phyloP scores from a whole-genome alignment of 2,888 invertebrate genomes.

The Epistrophe grossulariae region DNA sequence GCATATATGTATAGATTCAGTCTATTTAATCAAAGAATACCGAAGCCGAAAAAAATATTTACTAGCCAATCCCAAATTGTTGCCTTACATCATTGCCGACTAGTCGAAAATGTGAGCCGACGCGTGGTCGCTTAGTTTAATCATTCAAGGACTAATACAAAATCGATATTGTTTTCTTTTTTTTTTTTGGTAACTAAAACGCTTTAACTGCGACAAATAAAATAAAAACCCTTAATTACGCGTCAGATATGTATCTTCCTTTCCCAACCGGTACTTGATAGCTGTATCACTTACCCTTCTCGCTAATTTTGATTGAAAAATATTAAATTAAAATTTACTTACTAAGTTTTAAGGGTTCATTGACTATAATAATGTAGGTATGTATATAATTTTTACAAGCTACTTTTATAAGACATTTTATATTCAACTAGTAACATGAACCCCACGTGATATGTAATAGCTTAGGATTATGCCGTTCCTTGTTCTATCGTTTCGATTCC shows the following conservation, averaged over 20 bases:
- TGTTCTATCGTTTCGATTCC: slow-evolving; percentile 26
- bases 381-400: neutral
- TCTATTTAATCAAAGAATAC: slow-evolving; percentile 45
- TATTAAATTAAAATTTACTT: neutral
- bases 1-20: slow-evolving; percentile 17
- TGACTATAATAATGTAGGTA: neutral
- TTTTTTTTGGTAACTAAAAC: neutral
- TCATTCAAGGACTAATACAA: slow-evolving; percentile 17
- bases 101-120: neutral
- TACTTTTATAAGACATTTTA: slow-evolving; percentile 16
- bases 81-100: slow-evolving; percentile 22
- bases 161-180: neutral
- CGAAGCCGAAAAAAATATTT: slow-evolving; percentile 50
- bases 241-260: neutral
- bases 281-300: neutral
- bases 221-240: neutral
- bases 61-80: slow-evolving; percentile 55
- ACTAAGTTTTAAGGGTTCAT: neutral
- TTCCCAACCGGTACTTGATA: neutral
- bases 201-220: neutral
- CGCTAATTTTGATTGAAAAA: neutral
- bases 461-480: slow-evolving; percentile 18
- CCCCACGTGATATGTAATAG: slow-evolving; percentile 6
- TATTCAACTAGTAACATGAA: slow-evolving; percentile 34
- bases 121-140: neutral